Percentiles rank a stretch among this genome's conserved stretches.
These are phyloP conservation scores for Eupeodes corollae DNA, from an alignment of 1,140 invertebrate genomes.

Conservation along the genomic window DNA sequence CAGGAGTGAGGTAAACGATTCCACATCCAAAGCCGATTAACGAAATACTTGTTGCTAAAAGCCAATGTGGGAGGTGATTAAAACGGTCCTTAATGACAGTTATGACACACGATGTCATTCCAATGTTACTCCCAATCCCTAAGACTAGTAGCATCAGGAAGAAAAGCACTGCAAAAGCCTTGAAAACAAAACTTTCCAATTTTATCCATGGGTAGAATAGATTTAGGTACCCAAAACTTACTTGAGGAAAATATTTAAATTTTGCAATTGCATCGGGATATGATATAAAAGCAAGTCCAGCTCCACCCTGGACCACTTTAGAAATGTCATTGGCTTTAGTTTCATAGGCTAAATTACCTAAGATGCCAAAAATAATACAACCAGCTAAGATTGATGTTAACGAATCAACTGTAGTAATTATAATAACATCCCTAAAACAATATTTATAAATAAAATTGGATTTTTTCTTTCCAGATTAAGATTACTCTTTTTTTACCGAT, in stretches of 20 bases:
- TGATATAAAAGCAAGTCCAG: conserved; percentile 62
- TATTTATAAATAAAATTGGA: conserved; percentile 4
- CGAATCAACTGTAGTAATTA: conserved; percentile 63
- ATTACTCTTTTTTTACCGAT: conserved; percentile 59
- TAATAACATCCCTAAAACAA: conserved; percentile 54
- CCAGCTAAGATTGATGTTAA: conserved; percentile 77
- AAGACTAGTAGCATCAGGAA: conserved; percentile 79
- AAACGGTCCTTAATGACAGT: conserved; percentile 60
- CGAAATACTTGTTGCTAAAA: conserved; percentile 48
- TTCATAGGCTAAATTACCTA: conserved; percentile 61
- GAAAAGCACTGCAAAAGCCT: conserved; percentile 69
- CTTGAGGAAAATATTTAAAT: conserved; percentile 62
- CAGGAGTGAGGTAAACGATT: conserved; percentile 65
- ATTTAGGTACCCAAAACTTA: conserved; percentile 22
- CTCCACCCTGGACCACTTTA: conserved; percentile 46
- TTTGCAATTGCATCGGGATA: conserved; percentile 84
- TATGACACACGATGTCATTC: conserved; percentile 53
- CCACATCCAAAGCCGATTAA: conserved; percentile 53
- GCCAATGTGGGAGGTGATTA: conserved; percentile 47
- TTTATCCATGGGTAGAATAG: not conserved
- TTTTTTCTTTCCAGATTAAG: not conserved
- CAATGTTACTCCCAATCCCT: conserved; percentile 63
- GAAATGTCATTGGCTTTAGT: conserved; percentile 40
- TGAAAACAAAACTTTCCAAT: not conserved
- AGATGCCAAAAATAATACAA: conserved; percentile 75